Evolutionary conservation across 2,797 vertebrate genomes (phyloP).

Genomic region (Brotula barbata): DNA sequence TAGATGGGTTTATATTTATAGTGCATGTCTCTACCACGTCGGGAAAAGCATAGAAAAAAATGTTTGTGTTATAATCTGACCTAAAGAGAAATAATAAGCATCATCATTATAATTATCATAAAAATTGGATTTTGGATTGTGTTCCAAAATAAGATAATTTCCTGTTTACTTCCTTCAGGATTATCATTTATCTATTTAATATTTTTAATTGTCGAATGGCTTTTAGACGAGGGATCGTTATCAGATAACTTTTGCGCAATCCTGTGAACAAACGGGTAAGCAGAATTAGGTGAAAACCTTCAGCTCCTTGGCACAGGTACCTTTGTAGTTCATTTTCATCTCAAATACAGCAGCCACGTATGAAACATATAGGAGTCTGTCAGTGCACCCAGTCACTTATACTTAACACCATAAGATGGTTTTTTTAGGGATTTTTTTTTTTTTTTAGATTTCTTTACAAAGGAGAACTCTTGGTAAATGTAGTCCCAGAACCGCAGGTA

Average conservation of each 20-base stretch:
- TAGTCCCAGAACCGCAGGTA: constrained; percentile 71
- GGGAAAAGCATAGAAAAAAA: background rate
- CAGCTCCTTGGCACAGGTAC: no score
- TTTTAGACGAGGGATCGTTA: no score
- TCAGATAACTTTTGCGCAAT: no score
- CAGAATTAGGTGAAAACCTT: no score
- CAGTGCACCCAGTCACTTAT: no score
- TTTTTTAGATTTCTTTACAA: constrained; percentile 40
- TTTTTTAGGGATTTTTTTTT: constrained; percentile 41
- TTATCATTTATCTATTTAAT: no score
- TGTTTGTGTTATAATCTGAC: background rate
- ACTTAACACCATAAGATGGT: constrained; percentile 47
- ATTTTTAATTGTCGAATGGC: no score
- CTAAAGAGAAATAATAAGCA: background rate
- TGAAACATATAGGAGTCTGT: constrained; percentile 29
- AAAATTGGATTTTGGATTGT: no score
- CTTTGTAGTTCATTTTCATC: constrained; percentile 5
- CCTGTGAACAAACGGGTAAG: no score
- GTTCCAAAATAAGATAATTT: no score
- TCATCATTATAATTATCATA: background rate
- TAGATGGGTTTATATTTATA: no score
- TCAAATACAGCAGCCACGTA: constrained; percentile 24
- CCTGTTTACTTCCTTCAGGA: no score
- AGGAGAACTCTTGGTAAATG: constrained; percentile 50
- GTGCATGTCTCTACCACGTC: background rate